Evolutionary conservation across 1,140 invertebrate species (phyloP), one percentile per base, ranked within the genome.

Genomic region (Globodera rostochiensis): DNA sequence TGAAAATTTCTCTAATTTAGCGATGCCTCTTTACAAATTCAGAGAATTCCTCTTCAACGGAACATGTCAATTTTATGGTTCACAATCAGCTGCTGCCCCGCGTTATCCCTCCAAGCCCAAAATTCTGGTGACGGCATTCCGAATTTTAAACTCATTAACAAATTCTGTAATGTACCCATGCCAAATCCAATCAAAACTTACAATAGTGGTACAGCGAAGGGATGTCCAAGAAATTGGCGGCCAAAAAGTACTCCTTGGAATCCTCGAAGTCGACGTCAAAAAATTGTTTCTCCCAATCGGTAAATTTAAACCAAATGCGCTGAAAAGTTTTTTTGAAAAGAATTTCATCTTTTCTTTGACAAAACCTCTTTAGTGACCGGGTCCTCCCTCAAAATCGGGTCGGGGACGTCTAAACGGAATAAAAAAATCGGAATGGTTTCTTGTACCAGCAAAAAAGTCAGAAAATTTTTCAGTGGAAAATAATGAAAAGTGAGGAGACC

Each of bases 221-320:
- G 0, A 78, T 15, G 11, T 78, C 76, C 76, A 78, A 78, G 45
- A 78, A 78, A 11, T 78, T 78, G 11, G 76, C 36, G 5, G 76
- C 76, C 76, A 78, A 67, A 67, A 69, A 78, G 70, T 69, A 69
- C 49, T 78, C 76, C 21, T 78, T 78, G 46, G 69, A 45, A 45
- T 21, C 47, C 21, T 78, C 76, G 21, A 78, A 78, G 11, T 78
- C 76, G 70, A 78, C 50, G 19, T 78, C 76, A 8, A 78, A 78
- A n/a, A 78, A 78, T 4, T 25, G 0, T 1, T 8, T 19, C 46
- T 78, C 76, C 53, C 53, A 78, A 6, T 78, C 76, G 70, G 76
- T 78, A 6, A 78, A 15, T 11, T n/a, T 7, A 19, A 78, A 78
- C 76, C 76, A 78, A 21, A 46, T 67, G 57, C 76, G 60, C 76